Percentiles rank a stretch among this genome's conserved stretches.
phyloP scores from a whole-genome alignment of 2,113 vertebrate genomes.

The Cavia porcellus region DNA sequence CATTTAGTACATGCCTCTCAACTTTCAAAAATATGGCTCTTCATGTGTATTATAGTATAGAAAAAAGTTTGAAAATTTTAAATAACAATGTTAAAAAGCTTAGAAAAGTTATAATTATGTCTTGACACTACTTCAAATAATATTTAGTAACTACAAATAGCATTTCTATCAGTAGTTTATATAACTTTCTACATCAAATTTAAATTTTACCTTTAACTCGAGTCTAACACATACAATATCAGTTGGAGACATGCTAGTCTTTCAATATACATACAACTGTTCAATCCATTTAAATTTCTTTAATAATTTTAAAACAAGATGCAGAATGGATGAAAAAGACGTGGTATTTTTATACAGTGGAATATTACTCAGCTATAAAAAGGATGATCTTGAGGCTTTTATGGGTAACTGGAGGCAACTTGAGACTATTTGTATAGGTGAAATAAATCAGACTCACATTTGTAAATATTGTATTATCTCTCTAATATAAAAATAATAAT shows the following conservation, averaged over 20 bases:
- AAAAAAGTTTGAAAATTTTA: background rate
- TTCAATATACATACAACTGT: background rate
- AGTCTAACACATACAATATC: background rate
- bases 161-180: background rate
- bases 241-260: background rate
- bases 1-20: background rate
- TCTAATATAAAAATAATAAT: too few species aligned
- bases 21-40: background rate
- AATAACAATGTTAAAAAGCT: background rate
- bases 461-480: too few species aligned
- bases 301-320: constrained; percentile 15
- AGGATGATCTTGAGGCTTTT: too few species aligned
- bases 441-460: too few species aligned
- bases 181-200: constrained; percentile 30
- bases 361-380: too few species aligned
- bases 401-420: too few species aligned
- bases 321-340: too few species aligned
- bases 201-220: background rate
- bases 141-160: constrained; percentile 26
- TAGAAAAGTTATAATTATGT: background rate
- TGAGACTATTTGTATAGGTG: too few species aligned
- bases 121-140: constrained; percentile 5
- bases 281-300: constrained; percentile 48
- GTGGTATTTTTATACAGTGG: too few species aligned
- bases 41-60: background rate